These are phyloP conservation scores for Neotragus pygmaeus DNA, from an alignment of 2,113 vertebrate genomes.

Conservation along the genomic window DNA sequence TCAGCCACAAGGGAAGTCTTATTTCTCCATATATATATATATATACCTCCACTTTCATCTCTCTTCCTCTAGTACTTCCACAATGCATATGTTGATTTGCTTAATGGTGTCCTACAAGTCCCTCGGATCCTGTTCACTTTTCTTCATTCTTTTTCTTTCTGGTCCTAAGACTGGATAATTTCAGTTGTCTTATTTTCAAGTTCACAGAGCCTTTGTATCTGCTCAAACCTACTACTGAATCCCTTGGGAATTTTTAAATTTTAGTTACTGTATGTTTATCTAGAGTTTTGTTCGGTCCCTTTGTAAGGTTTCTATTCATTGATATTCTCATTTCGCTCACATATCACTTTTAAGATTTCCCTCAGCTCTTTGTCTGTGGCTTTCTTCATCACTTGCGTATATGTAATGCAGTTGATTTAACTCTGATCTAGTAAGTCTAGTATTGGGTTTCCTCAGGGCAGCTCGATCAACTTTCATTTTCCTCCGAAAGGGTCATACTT, in stretches of 20 bases:
- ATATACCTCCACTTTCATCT: neutral
- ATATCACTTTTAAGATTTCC: neutral
- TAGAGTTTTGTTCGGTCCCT: neutral
- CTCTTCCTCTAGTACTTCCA: neutral
- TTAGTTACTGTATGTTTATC: no score
- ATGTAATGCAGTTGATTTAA: neutral
- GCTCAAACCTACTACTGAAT: neutral
- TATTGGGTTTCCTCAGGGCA: neutral
- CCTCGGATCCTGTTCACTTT: neutral
- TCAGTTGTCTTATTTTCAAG: neutral
- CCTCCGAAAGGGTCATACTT: neutral
- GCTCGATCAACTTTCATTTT: neutral
- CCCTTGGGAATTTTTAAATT: neutral
- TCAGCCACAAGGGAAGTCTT: neutral
- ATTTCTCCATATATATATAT: neutral
- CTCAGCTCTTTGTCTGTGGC: neutral
- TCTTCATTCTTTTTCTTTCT: neutral
- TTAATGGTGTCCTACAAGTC: neutral
- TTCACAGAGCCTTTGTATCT: neutral
- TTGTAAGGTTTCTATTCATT: neutral
- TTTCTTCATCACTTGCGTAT: neutral
- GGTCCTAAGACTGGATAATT: neutral
- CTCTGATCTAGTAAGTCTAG: neutral
- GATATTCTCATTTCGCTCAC: neutral
- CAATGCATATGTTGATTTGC: neutral